These are phyloP conservation scores for Reticulitermes speratus DNA, from an alignment of 1,140 invertebrate species.

Conservation along the genomic window DNA sequence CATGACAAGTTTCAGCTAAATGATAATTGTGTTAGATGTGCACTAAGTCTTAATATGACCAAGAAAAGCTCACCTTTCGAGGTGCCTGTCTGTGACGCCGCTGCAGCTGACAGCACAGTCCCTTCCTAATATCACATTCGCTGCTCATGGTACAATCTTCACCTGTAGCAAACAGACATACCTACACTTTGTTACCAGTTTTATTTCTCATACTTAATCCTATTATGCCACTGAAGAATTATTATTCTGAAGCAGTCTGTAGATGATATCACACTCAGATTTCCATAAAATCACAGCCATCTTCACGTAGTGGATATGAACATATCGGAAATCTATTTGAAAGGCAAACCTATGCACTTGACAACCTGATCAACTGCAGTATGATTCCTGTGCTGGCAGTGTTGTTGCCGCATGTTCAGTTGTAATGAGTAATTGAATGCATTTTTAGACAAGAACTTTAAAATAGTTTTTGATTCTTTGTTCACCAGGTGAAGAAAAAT, in stretches of 20 bases:
- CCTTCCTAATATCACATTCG: constrained; percentile 81
- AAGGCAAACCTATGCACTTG: too few species aligned
- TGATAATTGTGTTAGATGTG: background rate
- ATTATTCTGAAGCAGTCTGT: background rate
- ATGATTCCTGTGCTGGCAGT: too few species aligned
- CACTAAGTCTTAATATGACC: background rate
- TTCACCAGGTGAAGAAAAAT: too few species aligned
- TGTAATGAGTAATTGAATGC: too few species aligned
- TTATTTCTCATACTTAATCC: background rate
- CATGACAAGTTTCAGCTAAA: background rate
- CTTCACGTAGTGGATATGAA: too few species aligned
- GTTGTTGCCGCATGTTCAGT: too few species aligned
- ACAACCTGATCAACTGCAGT: too few species aligned
- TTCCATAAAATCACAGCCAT: background rate
- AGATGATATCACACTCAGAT: background rate
- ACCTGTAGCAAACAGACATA: constrained; percentile 52
- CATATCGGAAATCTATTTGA: too few species aligned
- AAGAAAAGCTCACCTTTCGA: constrained; percentile 62
- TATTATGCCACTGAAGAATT: background rate
- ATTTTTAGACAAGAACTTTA: too few species aligned
- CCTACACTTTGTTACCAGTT: background rate
- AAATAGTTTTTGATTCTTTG: too few species aligned
- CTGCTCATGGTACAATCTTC: constrained; percentile 79
- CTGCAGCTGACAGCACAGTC: constrained; percentile 85
- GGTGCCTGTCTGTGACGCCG: constrained; percentile 79